Percentiles rank a stretch among this genome's conserved stretches.
Conservation (phyloP, 1,140 invertebrate genomes). For the Diabrotica virgifera region DNA sequence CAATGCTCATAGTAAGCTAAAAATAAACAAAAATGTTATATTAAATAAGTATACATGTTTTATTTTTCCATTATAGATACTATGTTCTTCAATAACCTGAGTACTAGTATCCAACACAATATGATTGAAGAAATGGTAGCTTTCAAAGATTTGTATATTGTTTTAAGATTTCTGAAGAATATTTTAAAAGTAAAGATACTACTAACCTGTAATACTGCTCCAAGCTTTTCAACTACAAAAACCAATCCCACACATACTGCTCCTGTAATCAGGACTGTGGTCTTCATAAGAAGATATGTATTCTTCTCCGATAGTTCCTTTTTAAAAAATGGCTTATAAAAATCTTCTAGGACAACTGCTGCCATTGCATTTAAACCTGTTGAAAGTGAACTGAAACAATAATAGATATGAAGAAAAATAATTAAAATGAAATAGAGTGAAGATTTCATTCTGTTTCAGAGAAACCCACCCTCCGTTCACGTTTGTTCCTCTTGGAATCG, state of each 20-base stretch:
- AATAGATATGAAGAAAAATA: constrained; percentile 1
- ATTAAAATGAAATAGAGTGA: not conserved
- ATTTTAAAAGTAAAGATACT: constrained; percentile 56
- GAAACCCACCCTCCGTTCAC: too few species aligned
- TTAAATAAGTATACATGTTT: too few species aligned
- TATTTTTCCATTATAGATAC: too few species aligned
- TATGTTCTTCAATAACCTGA: too few species aligned
- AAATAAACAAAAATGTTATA: not conserved
- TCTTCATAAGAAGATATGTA: constrained; percentile 67
- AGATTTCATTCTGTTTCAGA: too few species aligned
- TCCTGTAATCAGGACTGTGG: constrained; percentile 62
- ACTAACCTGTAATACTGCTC: constrained; percentile 64
- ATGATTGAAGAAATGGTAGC: too few species aligned
- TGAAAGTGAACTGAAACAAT: constrained; percentile 68
- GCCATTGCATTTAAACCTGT: constrained; percentile 77
- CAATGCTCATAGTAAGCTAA: constrained; percentile 64
- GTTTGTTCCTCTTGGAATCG: too few species aligned
- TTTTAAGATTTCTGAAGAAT: too few species aligned
- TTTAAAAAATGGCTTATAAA: constrained; percentile 65
- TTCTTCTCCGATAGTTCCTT: constrained; percentile 56
- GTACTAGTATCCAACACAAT: too few species aligned
- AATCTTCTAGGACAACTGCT: constrained; percentile 77
- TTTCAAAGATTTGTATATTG: too few species aligned
- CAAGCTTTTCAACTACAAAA: constrained; percentile 67
- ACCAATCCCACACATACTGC: constrained; percentile 62